Base-by-base conservation (phyloP, 1,140 invertebrate species). In the Dendroctonus valens region DNA sequence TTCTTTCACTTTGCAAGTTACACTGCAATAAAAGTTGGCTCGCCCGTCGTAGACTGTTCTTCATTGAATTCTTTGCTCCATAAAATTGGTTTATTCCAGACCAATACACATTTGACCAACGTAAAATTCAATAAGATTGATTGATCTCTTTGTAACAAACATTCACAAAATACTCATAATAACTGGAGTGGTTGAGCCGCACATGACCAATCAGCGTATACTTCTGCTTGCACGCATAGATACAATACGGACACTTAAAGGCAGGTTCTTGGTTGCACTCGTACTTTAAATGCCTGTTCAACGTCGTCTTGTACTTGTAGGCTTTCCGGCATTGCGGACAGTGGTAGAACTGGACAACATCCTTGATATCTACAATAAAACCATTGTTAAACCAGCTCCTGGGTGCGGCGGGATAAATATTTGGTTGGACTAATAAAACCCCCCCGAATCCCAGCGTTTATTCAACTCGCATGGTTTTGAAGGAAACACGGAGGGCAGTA, bases 191-290 rank as follows among this genome's bases (percentile, higher is more conserved):
- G 5, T 54, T 54, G 11, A 54, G 15, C n/a, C 52, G 15, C 15
- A 54, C 52, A 2, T 54, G 52, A 11, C 26, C 26, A 14, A 15
- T 52, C 37, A 7, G 59, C 48, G 48, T 57, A 54, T 38, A 65
- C 44, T 50, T 65, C 58, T 65, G 62, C n/a, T 57, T 51, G 15
- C 41, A 52, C 14, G 62, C n/a, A 41, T 81, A 78, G n/a, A 77
- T 65, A 75, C 80, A 79, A 66, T 82, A 72, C 8, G 50, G 53
- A 41, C 80, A 81, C 54, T 78, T 78, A 50, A 79, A 81, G 14
- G 77, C 77, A 2, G 80, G 79, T 55, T 74, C 76, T 71, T 81
- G 68, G 0, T 77, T 77, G 58, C 80, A 67, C 15, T 67, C 65
- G 42, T 55, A 63, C n/a, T 37, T 51, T 40, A 63, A 14, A 48